A percentile compares a stretch with the other conserved stretches of the same genome.
These are phyloP conservation scores for Ferdinandea cuprea DNA, from an alignment of 2,888 invertebrate genomes.

Conservation along the genomic window DNA sequence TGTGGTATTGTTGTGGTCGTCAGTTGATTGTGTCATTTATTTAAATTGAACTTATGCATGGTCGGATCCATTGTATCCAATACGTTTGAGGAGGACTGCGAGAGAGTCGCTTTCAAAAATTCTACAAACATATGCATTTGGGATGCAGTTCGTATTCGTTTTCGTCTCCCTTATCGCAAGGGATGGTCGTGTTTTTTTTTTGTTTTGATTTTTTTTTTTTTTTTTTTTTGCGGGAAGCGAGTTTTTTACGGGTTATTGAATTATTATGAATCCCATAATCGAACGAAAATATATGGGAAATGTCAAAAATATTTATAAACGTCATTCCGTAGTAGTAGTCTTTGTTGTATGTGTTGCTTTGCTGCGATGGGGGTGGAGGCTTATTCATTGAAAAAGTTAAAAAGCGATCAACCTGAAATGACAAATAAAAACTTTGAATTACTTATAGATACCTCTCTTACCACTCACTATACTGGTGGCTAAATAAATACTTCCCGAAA, in stretches of 20 bases:
- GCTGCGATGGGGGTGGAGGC: too few relatives aligned
- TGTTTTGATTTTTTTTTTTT: slow-evolving; percentile 23
- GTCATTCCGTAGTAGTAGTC: slow-evolving; percentile 17
- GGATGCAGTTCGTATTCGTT: slow-evolving; percentile 47
- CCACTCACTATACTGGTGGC: too few relatives aligned
- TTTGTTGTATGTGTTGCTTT: not conserved
- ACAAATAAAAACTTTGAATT: slow-evolving; percentile 17
- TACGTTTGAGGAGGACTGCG: slow-evolving; percentile 41
- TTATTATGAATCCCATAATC: slow-evolving; percentile 59
- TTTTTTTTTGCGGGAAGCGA: slow-evolving; percentile 9
- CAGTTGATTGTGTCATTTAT: slow-evolving; percentile 75
- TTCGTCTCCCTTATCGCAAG: slow-evolving; percentile 59
- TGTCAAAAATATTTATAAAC: slow-evolving; percentile 32
- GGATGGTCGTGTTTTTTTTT: slow-evolving; percentile 52
- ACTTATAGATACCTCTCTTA: too few relatives aligned
- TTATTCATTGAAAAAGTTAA: slow-evolving; percentile 22
- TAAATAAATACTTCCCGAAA: too few relatives aligned
- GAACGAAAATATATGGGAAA: slow-evolving; percentile 53
- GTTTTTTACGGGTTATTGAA: slow-evolving; percentile 55
- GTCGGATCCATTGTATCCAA: slow-evolving; percentile 70
- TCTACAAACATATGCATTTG: slow-evolving; percentile 44
- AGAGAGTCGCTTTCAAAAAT: slow-evolving; percentile 10
- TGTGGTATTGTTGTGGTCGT: slow-evolving; percentile 74
- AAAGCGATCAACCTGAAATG: slow-evolving; percentile 16
- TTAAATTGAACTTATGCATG: slow-evolving; percentile 75